A percentile compares a stretch with the other conserved stretches of the same genome.
Conservation (phyloP, 2,797 vertebrate species). For the Diplodus sargus region DNA sequence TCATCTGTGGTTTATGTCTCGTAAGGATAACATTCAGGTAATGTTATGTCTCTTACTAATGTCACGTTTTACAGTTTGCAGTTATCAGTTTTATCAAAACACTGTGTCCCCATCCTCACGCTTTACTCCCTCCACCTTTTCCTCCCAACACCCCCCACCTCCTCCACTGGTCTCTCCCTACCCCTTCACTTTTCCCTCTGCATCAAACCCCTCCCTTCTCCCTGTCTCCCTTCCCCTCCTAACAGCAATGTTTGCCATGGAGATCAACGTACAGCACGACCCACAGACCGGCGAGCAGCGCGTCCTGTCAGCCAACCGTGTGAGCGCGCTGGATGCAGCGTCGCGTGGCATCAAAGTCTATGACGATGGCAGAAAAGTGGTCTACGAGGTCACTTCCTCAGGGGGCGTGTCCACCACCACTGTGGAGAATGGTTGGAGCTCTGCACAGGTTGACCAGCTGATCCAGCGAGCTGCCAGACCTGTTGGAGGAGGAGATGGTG, state of each 20-base stretch:
- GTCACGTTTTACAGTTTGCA: slow-evolving; percentile 11
- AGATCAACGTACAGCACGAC: slow-evolving; percentile 99
- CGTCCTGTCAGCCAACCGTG: slow-evolving; percentile 91
- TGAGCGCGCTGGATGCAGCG: slow-evolving; percentile 90
- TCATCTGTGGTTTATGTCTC: slow-evolving; percentile 4
- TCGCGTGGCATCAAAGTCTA: slow-evolving; percentile 95
- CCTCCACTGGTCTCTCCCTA: slow-evolving; percentile 37
- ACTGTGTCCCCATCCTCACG: slow-evolving; percentile 60
- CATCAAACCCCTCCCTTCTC: slow-evolving; percentile 46
- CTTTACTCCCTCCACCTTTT: slow-evolving; percentile 65
- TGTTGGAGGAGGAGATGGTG: slow-evolving; percentile 78
- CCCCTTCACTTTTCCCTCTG: slow-evolving; percentile 39
- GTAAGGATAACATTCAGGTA: not conserved
- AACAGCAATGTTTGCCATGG: slow-evolving; percentile 98
- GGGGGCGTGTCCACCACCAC: slow-evolving; percentile 86
- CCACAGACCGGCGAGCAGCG: slow-evolving; percentile 94
- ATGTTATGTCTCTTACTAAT: slow-evolving; percentile 44
- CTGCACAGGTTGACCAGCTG: slow-evolving; percentile 92
- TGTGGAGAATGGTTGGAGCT: slow-evolving; percentile 95
- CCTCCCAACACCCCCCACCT: slow-evolving; percentile 43
- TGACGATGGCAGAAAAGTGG: slow-evolving; percentile 95
- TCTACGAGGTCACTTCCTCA: slow-evolving; percentile 92
- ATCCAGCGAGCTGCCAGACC: slow-evolving; percentile 90
- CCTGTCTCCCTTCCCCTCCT: slow-evolving; percentile 46
- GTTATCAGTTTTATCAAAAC: slow-evolving; percentile 32